A percentile compares a stretch with the other conserved stretches of the same genome.
Evolutionary conservation across 30 jellyfish, hydroid and myxozoan species (phyloP).

Genomic region (Aurelia coerulea): DNA sequence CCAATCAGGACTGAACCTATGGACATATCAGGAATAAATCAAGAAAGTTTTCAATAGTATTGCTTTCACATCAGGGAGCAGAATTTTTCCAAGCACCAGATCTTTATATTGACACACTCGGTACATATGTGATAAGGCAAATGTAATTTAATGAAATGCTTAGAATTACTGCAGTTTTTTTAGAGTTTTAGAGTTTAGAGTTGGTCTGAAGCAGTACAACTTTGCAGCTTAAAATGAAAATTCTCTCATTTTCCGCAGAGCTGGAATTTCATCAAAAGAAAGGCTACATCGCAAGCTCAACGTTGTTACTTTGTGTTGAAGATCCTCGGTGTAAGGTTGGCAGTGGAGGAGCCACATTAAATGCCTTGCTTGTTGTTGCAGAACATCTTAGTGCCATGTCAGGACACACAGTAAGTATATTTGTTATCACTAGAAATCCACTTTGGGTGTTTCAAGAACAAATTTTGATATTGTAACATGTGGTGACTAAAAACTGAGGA

Average conservation of each 20-base stretch:
- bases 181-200: too few relatives aligned
- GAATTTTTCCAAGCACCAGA: too few relatives aligned
- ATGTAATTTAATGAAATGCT: too few relatives aligned
- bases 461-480: neutral
- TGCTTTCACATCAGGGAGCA: too few relatives aligned
- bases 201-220: too few relatives aligned
- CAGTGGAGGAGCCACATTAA: slow-evolving; percentile 98
- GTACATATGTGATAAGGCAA: too few relatives aligned
- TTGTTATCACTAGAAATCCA: neutral
- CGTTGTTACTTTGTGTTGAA: slow-evolving; percentile 83
- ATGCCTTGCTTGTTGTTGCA: slow-evolving; percentile 91
- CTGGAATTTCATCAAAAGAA: slow-evolving; percentile 81
- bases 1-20: too few relatives aligned
- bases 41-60: too few relatives aligned
- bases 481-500: neutral
- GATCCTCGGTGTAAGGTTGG: slow-evolving; percentile 93
- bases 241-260: slow-evolving; percentile 36
- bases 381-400: slow-evolving; percentile 93
- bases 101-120: too few relatives aligned
- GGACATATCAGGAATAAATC: too few relatives aligned
- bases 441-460: neutral
- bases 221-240: too few relatives aligned
- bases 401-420: slow-evolving; percentile 89
- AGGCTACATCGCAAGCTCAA: slow-evolving; percentile 71
- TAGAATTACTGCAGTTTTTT: too few relatives aligned